Base-by-base conservation (phyloP, 2,797 vertebrate genomes). In the Masticophis lateralis region DNA sequence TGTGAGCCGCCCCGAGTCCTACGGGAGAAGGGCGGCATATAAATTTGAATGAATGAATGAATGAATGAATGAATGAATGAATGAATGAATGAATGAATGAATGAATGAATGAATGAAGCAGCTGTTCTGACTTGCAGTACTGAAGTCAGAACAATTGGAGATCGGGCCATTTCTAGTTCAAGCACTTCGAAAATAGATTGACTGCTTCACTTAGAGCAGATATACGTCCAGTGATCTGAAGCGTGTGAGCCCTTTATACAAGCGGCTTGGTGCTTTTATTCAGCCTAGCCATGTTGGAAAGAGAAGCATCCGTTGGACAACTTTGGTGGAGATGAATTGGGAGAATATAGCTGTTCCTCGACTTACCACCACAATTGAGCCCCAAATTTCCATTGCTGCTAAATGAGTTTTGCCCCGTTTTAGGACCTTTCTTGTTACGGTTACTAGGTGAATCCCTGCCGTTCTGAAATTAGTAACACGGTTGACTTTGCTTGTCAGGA, bases 401-500 rank as follows among this genome's bases (percentile, higher is more conserved):
- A 28, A 28, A 27, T n/a, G 63, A 32, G n/a, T 7, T 32, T 32
- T 16, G 63, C 13, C 66, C 4, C n/a, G 1, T 69, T 69, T 69
- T 16, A 69, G 5, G 28, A 16, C 28, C 13, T 66, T 5, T 13
- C 2, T 14, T 2, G 63, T 57, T 16, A 57, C 57, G 0, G 57
- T 57, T 57, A 18, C 6, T 32, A 18, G 32, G n/a, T 7, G 28
- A 14, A 66, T n/a, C 63, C n/a, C 63, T n/a, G 63, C 28, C 0
- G 10, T 66, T n/a, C 0, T n/a, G 12, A n/a, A n/a, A 14, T 13
- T n/a, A 5, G 12, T n/a, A 14, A n/a, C 28, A 66, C 0, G 12
- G 63, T 61, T 69, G 66, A 32, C 28, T 28, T 28, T n/a, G 61
- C 61, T 63, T 28, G 61, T n/a, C 27, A 28, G 61, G 12, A 69